These are phyloP conservation scores for Cochlearius cochlearius DNA, from an alignment of 2,113 vertebrate genomes.

Conservation along the genomic window DNA sequence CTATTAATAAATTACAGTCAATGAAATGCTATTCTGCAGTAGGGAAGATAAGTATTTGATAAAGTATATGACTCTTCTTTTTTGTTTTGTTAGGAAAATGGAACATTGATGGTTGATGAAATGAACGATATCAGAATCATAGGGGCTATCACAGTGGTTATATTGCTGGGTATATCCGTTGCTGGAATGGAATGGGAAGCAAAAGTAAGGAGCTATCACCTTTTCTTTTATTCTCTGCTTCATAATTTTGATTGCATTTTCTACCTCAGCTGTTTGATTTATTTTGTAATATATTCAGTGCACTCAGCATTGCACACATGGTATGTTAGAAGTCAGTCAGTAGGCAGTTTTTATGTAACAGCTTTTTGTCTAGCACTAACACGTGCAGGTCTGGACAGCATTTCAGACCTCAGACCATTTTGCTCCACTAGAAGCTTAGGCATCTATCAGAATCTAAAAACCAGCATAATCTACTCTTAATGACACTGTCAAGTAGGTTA, in stretches of 20 bases:
- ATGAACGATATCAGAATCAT: slow-evolving; percentile 92
- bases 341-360: background rate
- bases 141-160: slow-evolving; percentile 91
- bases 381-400: background rate
- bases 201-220: slow-evolving; percentile 79
- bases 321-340: background rate
- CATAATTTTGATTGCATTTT: background rate
- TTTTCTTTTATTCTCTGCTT: background rate
- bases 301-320: background rate
- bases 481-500: background rate
- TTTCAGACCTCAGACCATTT: background rate
- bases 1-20: background rate
- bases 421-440: background rate
- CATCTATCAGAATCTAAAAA: background rate
- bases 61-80: background rate
- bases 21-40: background rate
- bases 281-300: background rate
- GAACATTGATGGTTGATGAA: slow-evolving; percentile 85
- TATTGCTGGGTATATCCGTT: slow-evolving; percentile 93
- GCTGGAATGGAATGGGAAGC: slow-evolving; percentile 99
- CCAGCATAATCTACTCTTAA: background rate
- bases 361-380: background rate
- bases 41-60: background rate
- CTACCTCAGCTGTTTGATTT: background rate
- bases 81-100: slow-evolving; percentile 73